Base-by-base conservation (phyloP, 2,113 vertebrate genomes). In the Heloderma charlesbogerti region DNA sequence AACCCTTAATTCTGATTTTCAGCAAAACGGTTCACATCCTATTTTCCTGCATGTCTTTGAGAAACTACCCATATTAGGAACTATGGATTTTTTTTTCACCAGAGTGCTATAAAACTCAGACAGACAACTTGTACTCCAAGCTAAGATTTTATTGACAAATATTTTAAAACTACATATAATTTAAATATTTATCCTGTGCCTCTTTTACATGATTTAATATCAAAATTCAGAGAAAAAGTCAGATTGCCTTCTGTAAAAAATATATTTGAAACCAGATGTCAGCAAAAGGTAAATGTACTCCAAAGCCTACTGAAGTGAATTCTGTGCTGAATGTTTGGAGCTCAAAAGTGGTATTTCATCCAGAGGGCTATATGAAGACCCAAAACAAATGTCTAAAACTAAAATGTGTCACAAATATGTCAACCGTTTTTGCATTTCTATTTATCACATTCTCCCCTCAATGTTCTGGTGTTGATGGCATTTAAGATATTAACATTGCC, bases 101-200 rank as follows among this genome's bases (percentile, higher is more conserved):
- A 57, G 2, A 86, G 31, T 81, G 69, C 71, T 84, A 3, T 74
- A 89, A 66, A 72, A 48, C 31, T 93, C 57, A 57, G 90, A 86
- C 51, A 51, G 90, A 86, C 1, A 93, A 25, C n/a, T 5, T 63
- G 0, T 34, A 51, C 48, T 66, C 4, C 8, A 63, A 60, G 6
- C 29, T 77, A 37, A 87, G 40, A 88, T 89, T 92, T 93, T 91
- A 13, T 40, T 86, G 57, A 88, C 1, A 66, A 91, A 82, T 18
- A 15, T 80, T 93, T 88, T 43, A 69, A 75, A 94, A 45, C 25
- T 88, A 80, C 25, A 16, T 0, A 8, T 43, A 66, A 81, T 72
- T 54, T 83, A 81, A 8, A 3, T 63, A 82, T 81, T 88, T 88
- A 15, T 86, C 89, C 34, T 87, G 40, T 69, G 6, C 75, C 10